phyloP scores from a whole-genome alignment of 2,888 invertebrate genomes.

The Lithophane leautieri region DNA sequence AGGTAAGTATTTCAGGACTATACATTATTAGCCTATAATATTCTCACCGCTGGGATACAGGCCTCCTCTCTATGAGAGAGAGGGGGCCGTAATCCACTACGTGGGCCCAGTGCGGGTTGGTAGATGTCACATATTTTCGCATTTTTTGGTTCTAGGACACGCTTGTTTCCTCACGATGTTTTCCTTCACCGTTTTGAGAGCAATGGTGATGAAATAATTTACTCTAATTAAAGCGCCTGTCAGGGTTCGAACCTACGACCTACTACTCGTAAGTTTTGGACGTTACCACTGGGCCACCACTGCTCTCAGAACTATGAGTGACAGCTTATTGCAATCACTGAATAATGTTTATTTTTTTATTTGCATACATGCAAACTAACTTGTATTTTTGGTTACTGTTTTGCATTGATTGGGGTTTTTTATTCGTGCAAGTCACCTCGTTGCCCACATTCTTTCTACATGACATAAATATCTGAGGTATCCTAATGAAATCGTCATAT shows the following conservation, averaged over 20 bases:
- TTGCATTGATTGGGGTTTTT: not conserved
- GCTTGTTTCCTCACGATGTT: not conserved
- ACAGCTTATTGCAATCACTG: not conserved
- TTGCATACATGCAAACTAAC: not conserved
- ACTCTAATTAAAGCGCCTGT: not conserved
- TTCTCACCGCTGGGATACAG: not conserved
- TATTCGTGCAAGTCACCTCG: not conserved
- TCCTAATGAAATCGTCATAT: constrained; percentile 31
- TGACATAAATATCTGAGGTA: constrained; percentile 10
- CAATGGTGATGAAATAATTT: not conserved
- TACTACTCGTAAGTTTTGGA: not conserved
- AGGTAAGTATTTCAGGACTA: not conserved
- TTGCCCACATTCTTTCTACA: constrained; percentile 11
- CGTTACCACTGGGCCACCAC: no score
- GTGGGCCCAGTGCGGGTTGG: not conserved
- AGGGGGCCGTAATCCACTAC: not conserved
- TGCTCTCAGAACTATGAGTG: not conserved
- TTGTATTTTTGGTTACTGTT: not conserved
- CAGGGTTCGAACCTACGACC: not conserved
- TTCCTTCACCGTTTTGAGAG: not conserved
- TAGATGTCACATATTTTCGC: not conserved
- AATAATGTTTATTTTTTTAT: not conserved
- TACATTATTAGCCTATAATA: not conserved
- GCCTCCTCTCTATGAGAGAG: not conserved
- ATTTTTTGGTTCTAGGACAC: not conserved